Evolutionary conservation across 2,888 invertebrate species (phyloP).

Genomic region (Xylota sylvarum): DNA sequence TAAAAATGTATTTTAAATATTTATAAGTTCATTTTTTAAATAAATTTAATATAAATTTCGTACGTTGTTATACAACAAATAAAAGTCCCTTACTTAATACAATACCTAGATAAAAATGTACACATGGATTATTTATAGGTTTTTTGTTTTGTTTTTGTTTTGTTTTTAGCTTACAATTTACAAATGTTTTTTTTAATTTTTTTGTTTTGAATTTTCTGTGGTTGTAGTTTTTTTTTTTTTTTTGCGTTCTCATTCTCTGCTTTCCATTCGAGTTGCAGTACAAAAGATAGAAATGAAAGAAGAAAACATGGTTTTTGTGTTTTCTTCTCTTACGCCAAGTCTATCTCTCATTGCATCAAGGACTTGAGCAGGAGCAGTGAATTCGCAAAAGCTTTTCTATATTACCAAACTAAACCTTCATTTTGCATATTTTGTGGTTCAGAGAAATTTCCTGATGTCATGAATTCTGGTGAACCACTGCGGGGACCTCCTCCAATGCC

Average conservation of each 20-base stretch:
- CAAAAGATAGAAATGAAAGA: slow-evolving; percentile 15
- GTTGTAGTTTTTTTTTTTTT: slow-evolving; percentile 48
- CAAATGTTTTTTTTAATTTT: slow-evolving; percentile 70
- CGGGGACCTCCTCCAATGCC: slow-evolving; percentile 86
- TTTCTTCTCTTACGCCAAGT: neutral
- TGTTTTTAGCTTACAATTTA: slow-evolving; percentile 58
- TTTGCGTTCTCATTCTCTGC: slow-evolving; percentile 67
- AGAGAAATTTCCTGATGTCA: slow-evolving; percentile 87
- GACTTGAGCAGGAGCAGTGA: slow-evolving; percentile 83
- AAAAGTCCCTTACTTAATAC: slow-evolving; percentile 46
- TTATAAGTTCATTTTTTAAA: slow-evolving; percentile 33
- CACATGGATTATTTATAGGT: slow-evolving; percentile 61
- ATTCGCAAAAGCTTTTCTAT: slow-evolving; percentile 84
- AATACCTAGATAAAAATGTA: slow-evolving; percentile 61
- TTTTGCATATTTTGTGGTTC: slow-evolving; percentile 90
- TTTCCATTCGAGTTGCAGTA: slow-evolving; percentile 34
- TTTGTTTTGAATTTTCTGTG: slow-evolving; percentile 55
- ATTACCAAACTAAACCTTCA: slow-evolving; percentile 91
- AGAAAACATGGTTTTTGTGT: neutral
- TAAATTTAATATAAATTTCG: slow-evolving; percentile 66
- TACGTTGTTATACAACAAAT: slow-evolving; percentile 74
- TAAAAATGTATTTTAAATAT: slow-evolving; percentile 35
- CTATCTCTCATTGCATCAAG: slow-evolving; percentile 77
- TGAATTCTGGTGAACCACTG: slow-evolving; percentile 91
- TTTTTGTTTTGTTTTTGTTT: slow-evolving; percentile 34